A percentile compares a stretch with the other conserved stretches of the same genome.
phyloP scores from a whole-genome alignment of 2,888 invertebrate genomes.

The Morpho helenor region DNA sequence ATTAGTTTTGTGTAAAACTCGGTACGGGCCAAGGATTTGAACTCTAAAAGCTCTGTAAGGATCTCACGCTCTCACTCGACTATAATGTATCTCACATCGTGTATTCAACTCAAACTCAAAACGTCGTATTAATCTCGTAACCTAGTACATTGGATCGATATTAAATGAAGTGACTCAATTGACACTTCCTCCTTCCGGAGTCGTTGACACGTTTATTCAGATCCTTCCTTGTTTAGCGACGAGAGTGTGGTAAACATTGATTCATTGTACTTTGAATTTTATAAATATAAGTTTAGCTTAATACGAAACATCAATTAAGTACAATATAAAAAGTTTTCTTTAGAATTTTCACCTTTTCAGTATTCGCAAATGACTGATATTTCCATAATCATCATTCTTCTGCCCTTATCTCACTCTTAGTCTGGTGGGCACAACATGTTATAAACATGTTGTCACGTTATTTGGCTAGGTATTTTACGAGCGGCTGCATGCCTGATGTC shows the following conservation, averaged over 20 bases:
- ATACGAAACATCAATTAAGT: no score
- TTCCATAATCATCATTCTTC: not conserved
- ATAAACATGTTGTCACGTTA: no score
- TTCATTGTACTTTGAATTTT: not conserved
- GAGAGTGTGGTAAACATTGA: conserved; percentile 3
- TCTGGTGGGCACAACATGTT: no score
- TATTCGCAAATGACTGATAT: not conserved
- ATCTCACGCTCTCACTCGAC: no score
- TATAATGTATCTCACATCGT: not conserved
- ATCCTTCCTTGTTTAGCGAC: conserved; percentile 38
- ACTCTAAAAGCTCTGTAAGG: no score
- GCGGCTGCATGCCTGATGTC: no score
- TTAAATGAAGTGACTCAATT: conserved; percentile 24
- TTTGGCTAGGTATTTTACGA: no score
- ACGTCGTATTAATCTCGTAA: conserved; percentile 8
- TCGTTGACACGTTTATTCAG: conserved; percentile 41
- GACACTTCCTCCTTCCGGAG: conserved; percentile 47
- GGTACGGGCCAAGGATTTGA: no score
- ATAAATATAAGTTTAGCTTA: not conserved
- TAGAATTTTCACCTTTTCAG: not conserved
- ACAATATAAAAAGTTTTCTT: no score
- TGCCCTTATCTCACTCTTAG: no score
- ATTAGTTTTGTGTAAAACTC: no score
- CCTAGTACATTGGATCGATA: conserved; percentile 21
- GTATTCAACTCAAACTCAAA: conserved; percentile 3